A percentile compares a stretch with the other conserved stretches of the same genome.
Conservation (phyloP, 1,140 invertebrate genomes). For the Colletes latitarsis region DNA sequence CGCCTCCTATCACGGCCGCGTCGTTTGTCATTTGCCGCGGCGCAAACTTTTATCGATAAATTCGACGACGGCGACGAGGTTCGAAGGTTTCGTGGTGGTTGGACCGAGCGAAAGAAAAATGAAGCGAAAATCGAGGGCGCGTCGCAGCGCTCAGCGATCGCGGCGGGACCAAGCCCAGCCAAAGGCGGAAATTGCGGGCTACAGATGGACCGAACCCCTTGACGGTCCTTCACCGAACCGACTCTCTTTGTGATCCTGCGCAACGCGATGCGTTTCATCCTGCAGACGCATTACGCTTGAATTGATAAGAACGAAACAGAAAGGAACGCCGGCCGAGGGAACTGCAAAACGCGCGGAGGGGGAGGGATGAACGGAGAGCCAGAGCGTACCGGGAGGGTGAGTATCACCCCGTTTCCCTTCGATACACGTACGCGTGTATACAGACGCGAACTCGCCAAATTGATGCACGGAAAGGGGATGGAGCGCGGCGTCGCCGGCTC, state of each 20-base stretch:
- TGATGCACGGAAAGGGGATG: constrained; percentile 54
- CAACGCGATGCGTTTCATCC: constrained; percentile 45
- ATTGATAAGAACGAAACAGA: constrained; percentile 55
- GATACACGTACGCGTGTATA: constrained; percentile 10
- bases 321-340: constrained; percentile 40
- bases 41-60: constrained; percentile 10
- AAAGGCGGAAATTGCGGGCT: constrained; percentile 49
- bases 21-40: background rate
- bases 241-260: constrained; percentile 46
- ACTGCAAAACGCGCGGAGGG: constrained; percentile 8
- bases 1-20: background rate
- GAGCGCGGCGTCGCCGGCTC: constrained; percentile 4
- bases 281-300: constrained; percentile 53
- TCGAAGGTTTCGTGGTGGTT: background rate
- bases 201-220: constrained; percentile 51
- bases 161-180: background rate
- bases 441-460: constrained; percentile 51
- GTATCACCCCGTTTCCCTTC: constrained; percentile 29
- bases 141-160: background rate
- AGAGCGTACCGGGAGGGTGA: background rate
- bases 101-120: constrained; percentile 17
- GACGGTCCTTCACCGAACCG: constrained; percentile 33
- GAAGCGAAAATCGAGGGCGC: constrained; percentile 3
- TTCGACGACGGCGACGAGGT: background rate
- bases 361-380: background rate